Base-by-base conservation (phyloP, 2,888 invertebrate species). In the Machimus atricapillus region DNA sequence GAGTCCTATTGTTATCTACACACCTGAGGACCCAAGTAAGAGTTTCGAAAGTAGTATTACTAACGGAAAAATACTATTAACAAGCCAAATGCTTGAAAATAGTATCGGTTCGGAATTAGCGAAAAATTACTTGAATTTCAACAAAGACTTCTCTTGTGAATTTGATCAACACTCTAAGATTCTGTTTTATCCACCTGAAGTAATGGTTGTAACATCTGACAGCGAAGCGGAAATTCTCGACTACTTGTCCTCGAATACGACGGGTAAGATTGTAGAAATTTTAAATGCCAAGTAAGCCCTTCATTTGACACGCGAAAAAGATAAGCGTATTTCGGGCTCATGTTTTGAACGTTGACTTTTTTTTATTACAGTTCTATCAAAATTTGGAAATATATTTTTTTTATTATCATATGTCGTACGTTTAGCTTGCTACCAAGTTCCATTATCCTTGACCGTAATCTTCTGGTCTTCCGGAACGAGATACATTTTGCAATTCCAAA, bases 191-290 rank as follows among this genome's bases (percentile, higher is more conserved):
- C 87, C 87, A 9, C 87, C 86, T 6, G 77, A 58, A 14, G 14
- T 43, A n/a, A 9, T 5, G 19, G 23, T 31, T 27, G 12, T 16
- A 1, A 86, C 82, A n/a, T 81, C 88, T 31, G 88, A 87, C 14
- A 85, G 76, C 12, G 88, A 88, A 19, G 73, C 5, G 23, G 88
- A 88, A 58, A 34, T 77, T 23, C 43, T 88, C 34, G 88, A 87
- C 1, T 74, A 5, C n/a, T 52, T 87, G n/a, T 6, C 14, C 0
- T 34, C 43, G 9, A 56, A 37, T 7, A 46, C 1, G 19, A 83
- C 19, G 2, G 88, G 87, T 0, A 5, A 40, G 31, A 81, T 88
- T 34, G 16, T 87, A 3, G 86, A 87, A 76, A 82, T 87, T 14
- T 34, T 34, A 31, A 27, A n/a, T 34, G 2, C 37, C 4, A 37